phyloP scores from a whole-genome alignment of 2,797 vertebrate genomes.

The Xerus rutilus region DNA sequence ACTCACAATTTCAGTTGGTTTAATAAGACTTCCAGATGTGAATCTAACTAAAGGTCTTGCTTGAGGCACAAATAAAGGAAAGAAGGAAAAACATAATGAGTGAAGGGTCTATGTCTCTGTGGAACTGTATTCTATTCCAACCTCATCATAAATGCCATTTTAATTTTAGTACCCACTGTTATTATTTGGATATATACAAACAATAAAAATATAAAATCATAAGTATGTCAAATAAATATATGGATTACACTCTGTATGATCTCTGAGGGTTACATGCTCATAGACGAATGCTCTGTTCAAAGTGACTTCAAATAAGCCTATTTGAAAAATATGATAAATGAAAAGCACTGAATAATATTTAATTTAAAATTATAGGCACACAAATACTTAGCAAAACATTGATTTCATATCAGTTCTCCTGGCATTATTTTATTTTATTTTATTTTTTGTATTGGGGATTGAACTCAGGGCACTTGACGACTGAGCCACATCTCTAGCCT shows the following conservation, averaged over 20 bases:
- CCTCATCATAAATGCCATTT: background rate
- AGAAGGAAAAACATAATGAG: background rate
- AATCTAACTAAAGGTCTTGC: slow-evolving; percentile 3
- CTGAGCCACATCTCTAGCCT: too few relatives aligned
- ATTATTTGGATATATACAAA: background rate
- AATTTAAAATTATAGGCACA: background rate
- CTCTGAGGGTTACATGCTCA: background rate
- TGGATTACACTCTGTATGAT: background rate
- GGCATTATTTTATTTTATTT: background rate
- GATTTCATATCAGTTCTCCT: background rate
- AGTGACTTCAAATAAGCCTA: background rate
- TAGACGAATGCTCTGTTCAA: background rate
- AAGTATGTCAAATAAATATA: background rate
- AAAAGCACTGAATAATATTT: background rate
- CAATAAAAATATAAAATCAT: background rate
- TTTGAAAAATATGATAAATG: background rate
- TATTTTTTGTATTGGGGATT: too few relatives aligned
- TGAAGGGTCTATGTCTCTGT: background rate
- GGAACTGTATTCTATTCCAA: background rate
- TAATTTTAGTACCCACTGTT: background rate
- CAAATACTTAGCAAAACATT: background rate
- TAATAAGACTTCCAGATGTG: background rate
- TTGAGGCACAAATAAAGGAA: background rate
- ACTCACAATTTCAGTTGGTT: background rate
- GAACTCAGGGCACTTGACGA: too few relatives aligned